Conservation (phyloP, 2,888 invertebrate genomes). For the Archips xylosteana region DNA sequence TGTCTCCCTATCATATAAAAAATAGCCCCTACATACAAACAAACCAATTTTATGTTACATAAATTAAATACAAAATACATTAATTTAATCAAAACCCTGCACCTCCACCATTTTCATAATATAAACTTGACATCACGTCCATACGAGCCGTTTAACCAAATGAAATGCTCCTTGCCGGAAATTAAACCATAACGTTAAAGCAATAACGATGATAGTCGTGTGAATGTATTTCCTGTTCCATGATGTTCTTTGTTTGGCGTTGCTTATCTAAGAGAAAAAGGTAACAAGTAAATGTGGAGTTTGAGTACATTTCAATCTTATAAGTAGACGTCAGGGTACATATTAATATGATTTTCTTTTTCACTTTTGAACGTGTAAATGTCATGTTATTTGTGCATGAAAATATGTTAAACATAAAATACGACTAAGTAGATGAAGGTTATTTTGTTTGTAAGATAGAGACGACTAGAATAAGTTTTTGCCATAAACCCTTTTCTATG, state of each 20-base stretch:
- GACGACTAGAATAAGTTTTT: no score
- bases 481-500: no score
- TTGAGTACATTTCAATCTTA: neutral
- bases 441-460: neutral
- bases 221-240: conserved; percentile 58
- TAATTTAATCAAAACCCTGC: conserved; percentile 65
- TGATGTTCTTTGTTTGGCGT: conserved; percentile 41
- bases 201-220: conserved; percentile 66
- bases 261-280: neutral
- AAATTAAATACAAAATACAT: conserved; percentile 40
- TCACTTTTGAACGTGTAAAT: neutral
- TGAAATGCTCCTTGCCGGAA: conserved; percentile 77
- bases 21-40: no score
- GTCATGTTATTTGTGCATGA: conserved; percentile 3
- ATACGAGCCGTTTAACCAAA: conserved; percentile 57
- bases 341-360: neutral
- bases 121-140: conserved; percentile 68
- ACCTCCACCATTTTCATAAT: conserved; percentile 62
- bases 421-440: neutral
- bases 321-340: no score
- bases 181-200: conserved; percentile 77
- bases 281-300: neutral
- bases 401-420: neutral
- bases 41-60: neutral
- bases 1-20: no score